Base-by-base conservation (phyloP, 2,113 vertebrate genomes). In the Anoplopoma fimbria region DNA sequence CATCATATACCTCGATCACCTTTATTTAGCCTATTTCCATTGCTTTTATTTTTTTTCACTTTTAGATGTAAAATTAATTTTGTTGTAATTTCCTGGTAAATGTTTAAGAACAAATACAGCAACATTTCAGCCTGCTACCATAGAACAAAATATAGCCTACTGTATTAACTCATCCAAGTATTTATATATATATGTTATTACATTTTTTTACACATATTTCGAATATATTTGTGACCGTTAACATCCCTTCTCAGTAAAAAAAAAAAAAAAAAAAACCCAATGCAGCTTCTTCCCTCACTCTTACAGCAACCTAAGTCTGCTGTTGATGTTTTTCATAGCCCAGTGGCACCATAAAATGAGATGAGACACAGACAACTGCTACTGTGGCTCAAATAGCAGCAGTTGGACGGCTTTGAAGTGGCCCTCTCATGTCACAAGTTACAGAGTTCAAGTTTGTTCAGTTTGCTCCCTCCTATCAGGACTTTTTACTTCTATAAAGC, bases 361-460 rank as follows among this genome's bases (percentile, higher is more conserved):
- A 88, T 82, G 85, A 79, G 87, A 89, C 89, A 88, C 84, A 88
- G 91, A 93, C 93, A 94, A 94, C 94, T 93, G 93, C 93, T 91
- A 85, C 92, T 87, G 92, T 79, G 86, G 90, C 94, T 94, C 93
- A 89, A 75, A 93, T 92, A 72, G 91, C 92, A 90, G 87, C 21
- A 83, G 84, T 69, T 75, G 69, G 57, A 40, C 57, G n/a, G 73
- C 87, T 91, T 86, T 90, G 88, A 89, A 89, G 90, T 85, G 69
- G 45, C 58, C 69, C 77, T 80, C 77, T 77, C 82, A 62, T 83
- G 81, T 89, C 85, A 74, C 83, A 71, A 72, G 79, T n/a, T 77
- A 53, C 61, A 79, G 64, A 83, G 90, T 87, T 91, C 90, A 92
- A 86, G 87, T 91, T 80, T 70, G 82, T 73, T 57, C 75, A 55